Evolutionary conservation across 2,113 vertebrate genomes (phyloP).

Genomic region (Petrocephalus zakoni): DNA sequence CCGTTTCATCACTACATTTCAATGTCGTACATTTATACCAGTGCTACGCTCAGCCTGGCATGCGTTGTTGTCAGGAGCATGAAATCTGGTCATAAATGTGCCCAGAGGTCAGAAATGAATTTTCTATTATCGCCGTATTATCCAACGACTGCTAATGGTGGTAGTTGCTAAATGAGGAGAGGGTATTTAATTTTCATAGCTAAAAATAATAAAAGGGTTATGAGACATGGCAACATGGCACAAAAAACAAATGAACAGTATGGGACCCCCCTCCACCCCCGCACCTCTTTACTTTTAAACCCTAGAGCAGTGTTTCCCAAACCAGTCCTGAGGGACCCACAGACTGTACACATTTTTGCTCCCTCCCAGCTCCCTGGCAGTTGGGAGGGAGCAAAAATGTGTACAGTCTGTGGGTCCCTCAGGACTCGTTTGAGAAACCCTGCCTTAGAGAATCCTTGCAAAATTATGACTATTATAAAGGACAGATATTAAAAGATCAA

Average conservation of each 20-base stretch:
- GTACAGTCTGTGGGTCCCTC: too few species aligned
- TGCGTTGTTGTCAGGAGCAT: background rate
- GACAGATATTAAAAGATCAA: background rate
- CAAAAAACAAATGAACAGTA: background rate
- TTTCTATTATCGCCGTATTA: background rate
- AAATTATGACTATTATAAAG: background rate
- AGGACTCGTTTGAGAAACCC: too few species aligned
- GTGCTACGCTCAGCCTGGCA: background rate
- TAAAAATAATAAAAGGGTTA: background rate
- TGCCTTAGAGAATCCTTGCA: background rate
- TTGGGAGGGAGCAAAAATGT: too few species aligned
- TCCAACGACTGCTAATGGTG: background rate
- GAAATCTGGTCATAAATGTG: too few species aligned
- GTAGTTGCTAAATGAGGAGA: background rate
- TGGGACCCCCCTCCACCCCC: too few species aligned
- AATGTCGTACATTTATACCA: background rate
- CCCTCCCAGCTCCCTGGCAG: too few species aligned
- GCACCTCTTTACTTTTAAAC: background rate
- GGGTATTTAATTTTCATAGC: background rate
- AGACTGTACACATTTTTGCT: too few species aligned
- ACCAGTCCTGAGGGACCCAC: too few species aligned
- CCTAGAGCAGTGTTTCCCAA: background rate
- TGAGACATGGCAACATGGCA: background rate
- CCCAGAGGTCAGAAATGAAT: too few species aligned
- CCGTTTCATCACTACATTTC: background rate